phyloP scores from a whole-genome alignment of 1,140 invertebrate genomes.

The Hypothenemus hampei region DNA sequence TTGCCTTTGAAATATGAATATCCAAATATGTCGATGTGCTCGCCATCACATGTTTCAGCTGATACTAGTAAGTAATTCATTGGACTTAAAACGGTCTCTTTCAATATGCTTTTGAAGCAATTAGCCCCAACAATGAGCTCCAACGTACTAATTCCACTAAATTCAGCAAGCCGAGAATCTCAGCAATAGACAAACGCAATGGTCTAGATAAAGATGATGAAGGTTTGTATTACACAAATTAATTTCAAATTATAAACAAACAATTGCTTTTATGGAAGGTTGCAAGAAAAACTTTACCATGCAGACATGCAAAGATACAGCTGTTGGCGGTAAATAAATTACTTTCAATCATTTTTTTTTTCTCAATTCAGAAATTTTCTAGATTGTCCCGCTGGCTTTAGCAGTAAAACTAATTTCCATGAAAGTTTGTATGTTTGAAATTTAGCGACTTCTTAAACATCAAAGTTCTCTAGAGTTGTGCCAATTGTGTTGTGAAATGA shows the following conservation, averaged over 20 bases:
- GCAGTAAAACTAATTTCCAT: constrained; percentile 13
- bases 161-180: too few relatives aligned
- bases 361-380: neutral
- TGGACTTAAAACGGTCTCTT: too few relatives aligned
- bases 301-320: constrained; percentile 23
- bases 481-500: constrained; percentile 11
- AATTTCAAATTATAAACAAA: neutral
- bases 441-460: too few relatives aligned
- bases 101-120: too few relatives aligned
- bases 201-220: constrained; percentile 5
- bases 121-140: too few relatives aligned
- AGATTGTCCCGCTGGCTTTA: constrained; percentile 21
- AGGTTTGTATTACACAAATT: neutral
- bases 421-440: constrained; percentile 18
- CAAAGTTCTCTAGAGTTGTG: constrained; percentile 12
- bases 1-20: constrained; percentile 11
- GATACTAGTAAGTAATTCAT: neutral
- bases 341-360: neutral
- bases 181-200: constrained; percentile 12
- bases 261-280: neutral
- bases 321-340: constrained; percentile 20
- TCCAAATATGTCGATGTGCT: constrained; percentile 7
- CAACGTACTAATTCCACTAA: too few relatives aligned
- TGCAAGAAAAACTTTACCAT: constrained; percentile 7
- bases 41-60: neutral